A percentile compares a stretch with the other conserved stretches of the same genome.
phyloP scores from a whole-genome alignment of 2,888 invertebrate species.

The Tigriopus californicus region DNA sequence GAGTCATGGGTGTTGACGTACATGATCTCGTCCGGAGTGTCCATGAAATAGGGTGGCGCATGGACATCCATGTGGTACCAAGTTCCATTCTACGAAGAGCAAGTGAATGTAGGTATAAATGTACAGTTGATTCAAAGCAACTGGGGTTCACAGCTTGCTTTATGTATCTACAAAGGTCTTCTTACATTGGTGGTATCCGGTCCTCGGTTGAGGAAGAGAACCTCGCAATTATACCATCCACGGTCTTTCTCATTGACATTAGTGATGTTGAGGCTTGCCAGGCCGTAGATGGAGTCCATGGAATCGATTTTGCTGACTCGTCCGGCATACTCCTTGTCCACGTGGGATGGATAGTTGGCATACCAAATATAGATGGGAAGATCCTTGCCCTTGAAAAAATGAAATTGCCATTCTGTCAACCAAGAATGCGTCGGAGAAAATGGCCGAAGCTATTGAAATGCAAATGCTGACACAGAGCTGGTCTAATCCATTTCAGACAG shows the following conservation, averaged over 20 bases:
- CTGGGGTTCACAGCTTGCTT: neutral
- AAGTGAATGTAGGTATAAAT: neutral
- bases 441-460: too few relatives aligned
- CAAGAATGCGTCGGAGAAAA: neutral
- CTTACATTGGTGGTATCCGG: constrained; percentile 53
- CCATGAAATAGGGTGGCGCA: constrained; percentile 84
- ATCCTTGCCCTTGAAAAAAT: constrained; percentile 58
- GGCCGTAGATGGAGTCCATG: constrained; percentile 47
- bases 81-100: constrained; percentile 49
- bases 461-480: too few relatives aligned
- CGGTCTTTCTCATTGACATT: constrained; percentile 80
- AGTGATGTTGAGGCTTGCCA: constrained; percentile 85
- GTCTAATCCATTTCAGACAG: too few relatives aligned
- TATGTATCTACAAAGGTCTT: too few relatives aligned
- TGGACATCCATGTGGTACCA: constrained; percentile 97
- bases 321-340: constrained; percentile 81
- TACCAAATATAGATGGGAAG: constrained; percentile 96
- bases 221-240: constrained; percentile 90
- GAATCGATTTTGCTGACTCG: constrained; percentile 71
- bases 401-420: neutral
- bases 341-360: constrained; percentile 91
- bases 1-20: constrained; percentile 92
- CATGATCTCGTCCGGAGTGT: constrained; percentile 85
- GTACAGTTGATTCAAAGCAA: neutral
- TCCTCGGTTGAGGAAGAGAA: constrained; percentile 84